Percentiles rank a stretch among this genome's conserved stretches.
phyloP scores from a whole-genome alignment of 2,797 vertebrate species.

The Ammospiza maritima region DNA sequence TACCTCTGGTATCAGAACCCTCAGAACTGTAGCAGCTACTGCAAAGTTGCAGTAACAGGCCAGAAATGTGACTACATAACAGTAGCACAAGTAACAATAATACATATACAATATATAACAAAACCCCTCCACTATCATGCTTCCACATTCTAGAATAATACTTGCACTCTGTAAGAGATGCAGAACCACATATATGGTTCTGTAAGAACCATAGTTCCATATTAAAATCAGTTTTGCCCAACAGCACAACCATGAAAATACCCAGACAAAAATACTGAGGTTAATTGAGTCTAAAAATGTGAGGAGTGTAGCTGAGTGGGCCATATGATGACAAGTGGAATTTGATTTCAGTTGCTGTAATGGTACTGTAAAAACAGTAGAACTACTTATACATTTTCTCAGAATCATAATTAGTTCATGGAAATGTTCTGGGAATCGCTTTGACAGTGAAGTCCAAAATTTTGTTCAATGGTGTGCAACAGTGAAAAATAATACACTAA shows the following conservation, averaged over 20 bases:
- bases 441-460: conserved; percentile 5
- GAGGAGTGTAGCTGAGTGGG: not conserved
- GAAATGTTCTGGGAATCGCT: not conserved
- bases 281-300: not conserved
- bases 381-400: not conserved
- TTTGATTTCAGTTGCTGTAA: not conserved
- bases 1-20: not conserved
- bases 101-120: not conserved
- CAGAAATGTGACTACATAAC: not conserved
- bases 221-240: not conserved
- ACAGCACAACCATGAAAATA: not conserved
- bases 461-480: not conserved
- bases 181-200: not conserved
- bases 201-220: not conserved
- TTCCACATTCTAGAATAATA: not conserved
- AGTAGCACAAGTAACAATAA: not conserved
- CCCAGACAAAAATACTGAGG: not conserved
- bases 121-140: not conserved
- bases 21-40: not conserved
- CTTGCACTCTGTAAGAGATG: not conserved
- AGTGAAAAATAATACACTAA: conserved; percentile 4
- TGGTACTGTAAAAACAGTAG: not conserved
- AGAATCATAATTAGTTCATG: not conserved
- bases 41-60: not conserved
- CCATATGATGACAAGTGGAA: not conserved